Conservation (phyloP, 2,113 vertebrate species). For the Lontra canadensis region DNA sequence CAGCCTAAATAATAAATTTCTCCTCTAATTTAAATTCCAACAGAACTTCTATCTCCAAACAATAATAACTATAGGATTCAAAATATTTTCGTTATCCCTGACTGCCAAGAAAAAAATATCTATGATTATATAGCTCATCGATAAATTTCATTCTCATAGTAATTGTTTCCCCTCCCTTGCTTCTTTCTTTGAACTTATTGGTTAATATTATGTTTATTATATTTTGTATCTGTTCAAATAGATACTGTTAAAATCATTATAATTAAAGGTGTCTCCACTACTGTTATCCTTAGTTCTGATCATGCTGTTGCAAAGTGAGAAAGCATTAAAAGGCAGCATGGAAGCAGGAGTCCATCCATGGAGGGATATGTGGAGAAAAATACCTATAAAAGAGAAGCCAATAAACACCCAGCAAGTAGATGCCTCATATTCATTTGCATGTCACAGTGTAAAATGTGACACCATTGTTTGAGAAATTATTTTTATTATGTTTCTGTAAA, state of each 20-base stretch:
- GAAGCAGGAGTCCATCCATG: background rate
- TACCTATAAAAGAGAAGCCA: background rate
- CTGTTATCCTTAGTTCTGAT: background rate
- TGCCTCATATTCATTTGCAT: background rate
- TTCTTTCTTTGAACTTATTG: background rate
- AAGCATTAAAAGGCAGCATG: background rate
- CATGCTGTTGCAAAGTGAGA: background rate
- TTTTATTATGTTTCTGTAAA: slow-evolving; percentile 26
- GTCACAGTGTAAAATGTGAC: background rate
- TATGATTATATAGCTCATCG: background rate
- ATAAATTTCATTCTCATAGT: background rate
- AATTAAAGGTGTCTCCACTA: background rate
- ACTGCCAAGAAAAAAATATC: background rate
- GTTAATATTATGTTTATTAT: background rate
- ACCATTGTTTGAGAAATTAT: background rate
- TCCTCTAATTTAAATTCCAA: background rate
- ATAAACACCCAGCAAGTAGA: background rate
- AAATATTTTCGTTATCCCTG: background rate
- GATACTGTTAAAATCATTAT: background rate
- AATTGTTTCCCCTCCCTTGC: background rate
- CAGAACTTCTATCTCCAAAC: background rate
- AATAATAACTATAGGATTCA: background rate
- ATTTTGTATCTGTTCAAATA: background rate
- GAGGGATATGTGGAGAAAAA: background rate
- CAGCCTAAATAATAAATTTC: background rate